Evolutionary conservation across 2,797 vertebrate genomes (phyloP).

Genomic region (Schizothorax lantsangensis): DNA sequence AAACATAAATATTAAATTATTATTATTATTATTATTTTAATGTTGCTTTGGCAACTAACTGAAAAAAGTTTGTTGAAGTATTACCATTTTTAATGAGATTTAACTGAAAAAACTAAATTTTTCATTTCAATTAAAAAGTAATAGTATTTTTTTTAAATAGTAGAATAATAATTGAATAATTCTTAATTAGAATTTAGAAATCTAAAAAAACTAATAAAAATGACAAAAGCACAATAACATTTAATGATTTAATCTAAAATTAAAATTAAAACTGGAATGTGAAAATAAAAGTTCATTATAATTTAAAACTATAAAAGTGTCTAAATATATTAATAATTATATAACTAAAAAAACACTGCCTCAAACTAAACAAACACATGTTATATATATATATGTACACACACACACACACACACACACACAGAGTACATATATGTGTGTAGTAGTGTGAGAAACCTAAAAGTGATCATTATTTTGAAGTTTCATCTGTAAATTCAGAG

Average conservation of each 20-base stretch:
- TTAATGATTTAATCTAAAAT: background rate
- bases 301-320: too few relatives aligned
- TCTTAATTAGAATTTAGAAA: background rate
- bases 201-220: background rate
- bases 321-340: too few relatives aligned
- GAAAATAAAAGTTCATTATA: background rate
- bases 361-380: background rate
- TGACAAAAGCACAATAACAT: too few relatives aligned
- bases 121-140: too few relatives aligned
- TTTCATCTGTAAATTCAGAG: background rate
- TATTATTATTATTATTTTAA: background rate
- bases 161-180: background rate
- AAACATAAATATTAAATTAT: too few relatives aligned
- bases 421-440: too few relatives aligned
- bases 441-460: background rate
- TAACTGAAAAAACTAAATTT: too few relatives aligned
- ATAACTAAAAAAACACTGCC: too few relatives aligned
- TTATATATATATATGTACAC: too few relatives aligned
- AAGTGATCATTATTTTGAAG: background rate
- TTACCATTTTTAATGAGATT: too few relatives aligned
- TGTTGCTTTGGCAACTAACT: background rate
- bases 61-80: background rate
- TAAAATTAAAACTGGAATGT: background rate
- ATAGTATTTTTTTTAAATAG: too few relatives aligned
- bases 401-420: too few relatives aligned